Percentiles rank a stretch among this genome's conserved stretches.
Evolutionary conservation across 1,140 invertebrate genomes (phyloP).

Genomic region (Polypedilum pembai): DNA sequence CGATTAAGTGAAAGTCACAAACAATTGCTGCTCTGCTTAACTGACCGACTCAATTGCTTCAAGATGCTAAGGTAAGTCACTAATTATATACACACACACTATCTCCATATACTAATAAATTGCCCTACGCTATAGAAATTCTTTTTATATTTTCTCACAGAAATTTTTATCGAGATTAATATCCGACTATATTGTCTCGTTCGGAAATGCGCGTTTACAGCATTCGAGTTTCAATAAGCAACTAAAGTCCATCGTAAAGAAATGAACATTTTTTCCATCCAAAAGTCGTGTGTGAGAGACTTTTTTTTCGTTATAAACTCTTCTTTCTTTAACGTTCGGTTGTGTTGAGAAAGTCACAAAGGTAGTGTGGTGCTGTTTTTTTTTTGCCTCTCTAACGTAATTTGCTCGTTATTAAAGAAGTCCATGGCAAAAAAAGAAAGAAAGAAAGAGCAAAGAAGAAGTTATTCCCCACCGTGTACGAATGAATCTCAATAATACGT

Average conservation of each 20-base stretch:
- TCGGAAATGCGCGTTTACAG: neutral
- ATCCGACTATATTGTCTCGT: neutral
- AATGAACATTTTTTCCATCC: neutral
- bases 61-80: neutral
- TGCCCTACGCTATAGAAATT: neutral
- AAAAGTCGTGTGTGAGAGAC: conserved; percentile 16
- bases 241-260: conserved; percentile 2
- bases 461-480: conserved; percentile 7
- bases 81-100: neutral
- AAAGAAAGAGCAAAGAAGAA: neutral
- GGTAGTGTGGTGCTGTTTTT: neutral
- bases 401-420: conserved; percentile 18
- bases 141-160: neutral
- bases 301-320: neutral
- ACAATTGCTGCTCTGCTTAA: neutral
- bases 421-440: neutral
- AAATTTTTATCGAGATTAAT: neutral
- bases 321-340: neutral
- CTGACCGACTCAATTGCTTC: neutral
- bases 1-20: neutral
- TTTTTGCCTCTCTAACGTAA: conserved; percentile 15
- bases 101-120: neutral
- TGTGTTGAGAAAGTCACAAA: conserved; percentile 12
- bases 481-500: neutral
- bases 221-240: neutral